Percentiles rank a stretch among this genome's conserved stretches.
phyloP scores from a whole-genome alignment of 2,113 vertebrate genomes.

The Psettodes erumei region DNA sequence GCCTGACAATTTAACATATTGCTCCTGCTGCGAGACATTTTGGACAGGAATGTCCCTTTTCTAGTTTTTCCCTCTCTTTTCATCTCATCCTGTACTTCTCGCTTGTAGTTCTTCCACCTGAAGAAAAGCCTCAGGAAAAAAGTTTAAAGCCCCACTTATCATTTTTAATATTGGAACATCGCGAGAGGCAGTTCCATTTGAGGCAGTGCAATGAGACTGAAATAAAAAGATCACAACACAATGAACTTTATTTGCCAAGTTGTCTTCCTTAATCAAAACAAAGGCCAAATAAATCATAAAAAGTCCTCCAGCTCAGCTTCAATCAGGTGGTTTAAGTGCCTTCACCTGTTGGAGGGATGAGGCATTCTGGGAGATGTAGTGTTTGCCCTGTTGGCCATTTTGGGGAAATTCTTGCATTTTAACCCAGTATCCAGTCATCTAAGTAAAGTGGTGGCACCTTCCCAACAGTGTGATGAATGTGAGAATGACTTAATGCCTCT shows the following conservation, averaged over 20 bases:
- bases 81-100: not conserved
- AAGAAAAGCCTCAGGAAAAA: not conserved
- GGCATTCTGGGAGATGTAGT: too few relatives aligned
- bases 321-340: too few relatives aligned
- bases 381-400: too few relatives aligned
- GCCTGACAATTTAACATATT: conserved; percentile 46
- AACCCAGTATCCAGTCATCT: not conserved
- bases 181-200: too few relatives aligned
- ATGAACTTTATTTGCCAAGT: too few relatives aligned
- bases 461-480: not conserved
- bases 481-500: conserved; percentile 10
- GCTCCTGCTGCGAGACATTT: conserved; percentile 30
- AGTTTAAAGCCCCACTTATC: not conserved
- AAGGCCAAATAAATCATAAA: too few relatives aligned
- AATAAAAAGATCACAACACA: too few relatives aligned
- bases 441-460: not conserved
- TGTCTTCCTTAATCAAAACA: too few relatives aligned
- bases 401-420: not conserved
- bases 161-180: not conserved
- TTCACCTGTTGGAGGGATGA: too few relatives aligned
- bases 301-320: too few relatives aligned
- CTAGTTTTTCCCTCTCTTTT: not conserved
- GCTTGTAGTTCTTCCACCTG: not conserved
- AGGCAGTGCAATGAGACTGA: too few relatives aligned
- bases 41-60: not conserved